Evolutionary conservation across 2,113 vertebrate genomes (phyloP).

Genomic region (Gavialis gangeticus): DNA sequence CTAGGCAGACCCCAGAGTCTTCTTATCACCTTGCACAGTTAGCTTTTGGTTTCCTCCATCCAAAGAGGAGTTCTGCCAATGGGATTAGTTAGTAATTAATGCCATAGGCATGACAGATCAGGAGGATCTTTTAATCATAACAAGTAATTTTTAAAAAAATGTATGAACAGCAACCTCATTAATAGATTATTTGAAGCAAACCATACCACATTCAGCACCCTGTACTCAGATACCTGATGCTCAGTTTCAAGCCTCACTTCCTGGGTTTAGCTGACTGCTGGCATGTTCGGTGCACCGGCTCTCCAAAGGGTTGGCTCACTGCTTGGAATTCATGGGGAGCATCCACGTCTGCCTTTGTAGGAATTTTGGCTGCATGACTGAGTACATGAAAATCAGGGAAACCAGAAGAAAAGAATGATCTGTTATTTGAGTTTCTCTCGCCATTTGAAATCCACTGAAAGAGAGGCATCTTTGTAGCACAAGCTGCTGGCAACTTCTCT

Average conservation of each 20-base stretch:
- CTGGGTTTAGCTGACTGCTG: constrained; percentile 40
- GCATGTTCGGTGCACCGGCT: constrained; percentile 42
- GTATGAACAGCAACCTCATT: neutral
- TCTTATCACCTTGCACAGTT: neutral
- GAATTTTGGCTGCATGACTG: constrained; percentile 60
- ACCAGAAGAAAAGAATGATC: constrained; percentile 68
- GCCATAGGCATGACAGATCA: neutral
- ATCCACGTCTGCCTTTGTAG: constrained; percentile 50
- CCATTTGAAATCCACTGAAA: constrained; percentile 67
- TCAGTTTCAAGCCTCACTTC: constrained; percentile 27
- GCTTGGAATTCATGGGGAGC: constrained; percentile 64
- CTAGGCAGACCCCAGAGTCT: neutral
- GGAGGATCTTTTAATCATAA: neutral
- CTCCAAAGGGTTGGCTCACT: constrained; percentile 16
- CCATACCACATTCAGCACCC: neutral
- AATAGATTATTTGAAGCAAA: neutral
- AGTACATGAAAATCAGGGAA: constrained; percentile 64
- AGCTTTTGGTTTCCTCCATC: neutral
- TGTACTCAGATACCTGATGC: constrained; percentile 13
- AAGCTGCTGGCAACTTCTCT: constrained; percentile 67
- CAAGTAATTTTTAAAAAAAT: neutral
- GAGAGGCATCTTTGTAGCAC: constrained; percentile 67
- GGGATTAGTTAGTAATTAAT: neutral
- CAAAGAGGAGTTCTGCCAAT: neutral
- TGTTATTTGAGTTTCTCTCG: constrained; percentile 63